Percentiles rank a stretch among this genome's conserved stretches.
Evolutionary conservation across 2,888 invertebrate genomes (phyloP).

Genomic region (Syrphus vitripennis): DNA sequence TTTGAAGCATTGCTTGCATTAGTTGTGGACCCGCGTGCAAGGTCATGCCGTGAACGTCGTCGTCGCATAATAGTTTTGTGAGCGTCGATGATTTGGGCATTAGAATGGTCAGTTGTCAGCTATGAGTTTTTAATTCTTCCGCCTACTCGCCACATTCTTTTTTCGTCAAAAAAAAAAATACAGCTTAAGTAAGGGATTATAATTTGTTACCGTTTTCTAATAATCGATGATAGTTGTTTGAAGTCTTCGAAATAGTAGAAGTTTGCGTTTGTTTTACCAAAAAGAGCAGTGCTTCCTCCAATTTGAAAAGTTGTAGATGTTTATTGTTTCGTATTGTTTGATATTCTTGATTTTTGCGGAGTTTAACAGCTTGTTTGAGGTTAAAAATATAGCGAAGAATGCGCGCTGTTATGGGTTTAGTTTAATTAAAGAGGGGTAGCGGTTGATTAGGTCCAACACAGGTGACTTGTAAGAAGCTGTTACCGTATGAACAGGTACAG

Average conservation of each 20-base stretch:
- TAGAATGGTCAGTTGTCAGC: conserved; percentile 1
- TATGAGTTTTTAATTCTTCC: conserved; percentile 14
- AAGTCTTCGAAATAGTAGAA: neutral
- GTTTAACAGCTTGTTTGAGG: neutral
- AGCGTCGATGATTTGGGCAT: neutral
- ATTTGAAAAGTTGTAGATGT: conserved; percentile 1
- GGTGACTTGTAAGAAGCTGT: neutral
- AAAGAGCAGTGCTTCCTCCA: neutral
- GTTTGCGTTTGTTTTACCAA: conserved; percentile 10
- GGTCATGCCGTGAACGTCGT: neutral
- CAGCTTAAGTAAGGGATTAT: neutral
- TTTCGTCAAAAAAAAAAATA: conserved; percentile 12
- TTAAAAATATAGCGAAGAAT: conserved; percentile 1
- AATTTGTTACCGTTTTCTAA: neutral
- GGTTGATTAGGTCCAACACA: neutral
- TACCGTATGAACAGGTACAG: neutral
- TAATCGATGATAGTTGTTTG: neutral
- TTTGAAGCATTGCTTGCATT: conserved; percentile 3
- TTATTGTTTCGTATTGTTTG: neutral
- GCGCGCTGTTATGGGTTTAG: conserved; percentile 3
- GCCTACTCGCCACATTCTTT: conserved; percentile 8
- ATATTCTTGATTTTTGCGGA: neutral
- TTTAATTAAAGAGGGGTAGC: neutral
- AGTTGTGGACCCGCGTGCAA: conserved; percentile 3
- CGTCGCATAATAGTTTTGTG: neutral